These are phyloP conservation scores for Thecocarcelia acutangulata DNA, from an alignment of 2,888 invertebrate species.

Conservation along the genomic window DNA sequence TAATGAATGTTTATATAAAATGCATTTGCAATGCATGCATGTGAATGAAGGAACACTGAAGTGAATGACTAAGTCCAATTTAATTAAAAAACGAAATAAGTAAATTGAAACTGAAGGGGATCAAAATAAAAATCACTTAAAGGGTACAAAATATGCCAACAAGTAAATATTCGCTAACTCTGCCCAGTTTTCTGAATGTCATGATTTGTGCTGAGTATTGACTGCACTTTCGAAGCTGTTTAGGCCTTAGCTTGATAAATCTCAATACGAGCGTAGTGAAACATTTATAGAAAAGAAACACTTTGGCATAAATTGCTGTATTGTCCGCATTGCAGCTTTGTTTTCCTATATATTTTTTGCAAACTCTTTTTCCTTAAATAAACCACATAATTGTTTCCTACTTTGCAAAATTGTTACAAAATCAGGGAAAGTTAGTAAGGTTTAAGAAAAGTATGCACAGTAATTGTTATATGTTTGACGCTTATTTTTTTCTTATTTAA, in stretches of 20 bases:
- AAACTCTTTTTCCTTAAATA: background rate
- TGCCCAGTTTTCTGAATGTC: conserved; percentile 12
- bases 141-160: too few species aligned
- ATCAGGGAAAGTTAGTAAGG: conserved; percentile 51
- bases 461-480: conserved; percentile 16
- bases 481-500: conserved; percentile 31
- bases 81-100: conserved; percentile 16
- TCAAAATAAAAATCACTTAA: conserved; percentile 1
- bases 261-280: conserved; percentile 51
- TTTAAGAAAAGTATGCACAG: background rate
- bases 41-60: conserved; percentile 20
- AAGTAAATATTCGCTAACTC: too few species aligned
- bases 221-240: too few species aligned
- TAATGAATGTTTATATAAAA: conserved; percentile 9
- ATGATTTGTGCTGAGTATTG: conserved; percentile 44
- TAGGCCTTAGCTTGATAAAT: too few species aligned
- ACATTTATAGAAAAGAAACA: conserved; percentile 3
- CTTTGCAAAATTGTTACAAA: conserved; percentile 41
- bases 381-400: conserved; percentile 45
- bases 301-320: conserved; percentile 20
- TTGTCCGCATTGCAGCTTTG: conserved; percentile 20
- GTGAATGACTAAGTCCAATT: conserved; percentile 44
- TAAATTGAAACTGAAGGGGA: conserved; percentile 33
- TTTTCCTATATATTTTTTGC: background rate
- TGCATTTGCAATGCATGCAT: conserved; percentile 15